These are phyloP conservation scores for Myotis pilosus DNA, from an alignment of 2,797 vertebrate species.

Conservation along the genomic window DNA sequence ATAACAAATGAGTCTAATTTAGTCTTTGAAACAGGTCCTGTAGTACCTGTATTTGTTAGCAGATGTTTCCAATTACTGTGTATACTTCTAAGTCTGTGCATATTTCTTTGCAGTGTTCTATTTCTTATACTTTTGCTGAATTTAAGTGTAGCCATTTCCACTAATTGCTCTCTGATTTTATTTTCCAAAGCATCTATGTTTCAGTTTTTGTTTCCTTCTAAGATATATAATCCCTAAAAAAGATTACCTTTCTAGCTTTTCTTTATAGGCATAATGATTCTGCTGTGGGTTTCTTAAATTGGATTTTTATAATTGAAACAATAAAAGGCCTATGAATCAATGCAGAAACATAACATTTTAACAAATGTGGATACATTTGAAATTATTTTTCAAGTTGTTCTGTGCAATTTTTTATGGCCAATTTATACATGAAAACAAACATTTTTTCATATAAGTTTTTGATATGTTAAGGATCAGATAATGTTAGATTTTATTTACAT, in stretches of 20 bases:
- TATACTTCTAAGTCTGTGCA: constrained; percentile 61
- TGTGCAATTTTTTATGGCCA: neutral
- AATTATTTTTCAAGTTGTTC: constrained; percentile 5
- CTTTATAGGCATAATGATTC: neutral
- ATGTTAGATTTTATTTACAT: neutral
- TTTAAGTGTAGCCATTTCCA: constrained; percentile 31
- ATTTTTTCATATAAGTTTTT: neutral
- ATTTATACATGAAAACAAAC: neutral
- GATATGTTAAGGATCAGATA: neutral
- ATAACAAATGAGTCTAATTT: constrained; percentile 77
- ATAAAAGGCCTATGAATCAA: neutral
- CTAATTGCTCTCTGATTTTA: neutral
- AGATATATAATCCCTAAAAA: neutral
- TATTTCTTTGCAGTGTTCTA: constrained; percentile 43
- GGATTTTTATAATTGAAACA: neutral
- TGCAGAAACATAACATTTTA: constrained; percentile 7
- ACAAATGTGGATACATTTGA: constrained; percentile 22
- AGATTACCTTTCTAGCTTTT: neutral
- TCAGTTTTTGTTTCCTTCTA: neutral
- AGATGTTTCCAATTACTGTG: constrained; percentile 71
- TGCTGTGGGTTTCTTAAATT: neutral
- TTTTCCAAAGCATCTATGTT: constrained; percentile 15
- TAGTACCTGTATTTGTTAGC: constrained; percentile 62
- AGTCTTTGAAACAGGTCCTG: constrained; percentile 67
- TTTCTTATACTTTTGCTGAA: constrained; percentile 42